Conservation (phyloP, 2,797 vertebrate genomes). For the Perdix hodgsoniae region DNA sequence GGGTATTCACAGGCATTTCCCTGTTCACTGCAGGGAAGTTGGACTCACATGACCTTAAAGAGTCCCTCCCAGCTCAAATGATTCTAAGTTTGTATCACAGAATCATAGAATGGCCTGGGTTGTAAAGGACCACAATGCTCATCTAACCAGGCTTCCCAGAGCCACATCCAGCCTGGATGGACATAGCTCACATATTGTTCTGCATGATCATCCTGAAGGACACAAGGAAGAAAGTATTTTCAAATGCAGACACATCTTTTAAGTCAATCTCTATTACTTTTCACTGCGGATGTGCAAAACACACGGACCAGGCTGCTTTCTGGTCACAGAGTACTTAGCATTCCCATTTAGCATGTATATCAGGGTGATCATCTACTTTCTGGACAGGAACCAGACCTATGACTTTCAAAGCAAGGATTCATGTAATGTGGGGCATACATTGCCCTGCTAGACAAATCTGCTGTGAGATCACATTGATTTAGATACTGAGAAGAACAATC, state of each 20-base stretch:
- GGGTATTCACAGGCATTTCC: neutral
- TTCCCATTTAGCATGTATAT: neutral
- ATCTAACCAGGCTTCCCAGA: too few species aligned
- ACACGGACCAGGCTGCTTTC: neutral
- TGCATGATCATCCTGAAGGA: neutral
- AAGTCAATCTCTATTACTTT: neutral
- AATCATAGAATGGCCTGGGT: too few species aligned
- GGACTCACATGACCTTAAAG: too few species aligned
- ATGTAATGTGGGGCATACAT: neutral
- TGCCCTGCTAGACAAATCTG: neutral
- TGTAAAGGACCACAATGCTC: too few species aligned
- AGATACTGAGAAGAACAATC: neutral
- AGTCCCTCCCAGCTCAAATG: too few species aligned
- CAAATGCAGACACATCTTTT: neutral
- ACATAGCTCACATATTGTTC: neutral
- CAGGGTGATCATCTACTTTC: neutral
- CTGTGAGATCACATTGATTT: neutral
- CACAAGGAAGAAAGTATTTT: neutral
- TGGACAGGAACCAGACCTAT: neutral
- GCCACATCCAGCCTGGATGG: too few species aligned
- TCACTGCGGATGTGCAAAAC: neutral
- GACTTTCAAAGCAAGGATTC: neutral
- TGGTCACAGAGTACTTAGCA: neutral
- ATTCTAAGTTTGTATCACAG: neutral
- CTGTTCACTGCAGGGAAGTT: too few species aligned